Percentiles rank a stretch among this genome's conserved stretches.
Evolutionary conservation across 2,113 vertebrate genomes (phyloP).

Genomic region (Sebastes schlegelii): DNA sequence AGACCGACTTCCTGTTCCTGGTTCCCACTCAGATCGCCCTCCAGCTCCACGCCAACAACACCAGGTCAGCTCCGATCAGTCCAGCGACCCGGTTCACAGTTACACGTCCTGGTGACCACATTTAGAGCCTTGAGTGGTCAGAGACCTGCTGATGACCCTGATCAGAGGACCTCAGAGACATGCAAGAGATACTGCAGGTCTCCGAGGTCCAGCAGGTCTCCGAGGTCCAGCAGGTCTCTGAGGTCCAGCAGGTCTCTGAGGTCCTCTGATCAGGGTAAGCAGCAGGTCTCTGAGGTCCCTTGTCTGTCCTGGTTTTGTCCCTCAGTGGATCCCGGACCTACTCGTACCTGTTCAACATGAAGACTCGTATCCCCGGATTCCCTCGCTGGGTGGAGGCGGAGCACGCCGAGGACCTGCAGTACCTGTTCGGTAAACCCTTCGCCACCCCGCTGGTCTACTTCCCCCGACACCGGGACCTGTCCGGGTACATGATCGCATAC

Average conservation of each 20-base stretch:
- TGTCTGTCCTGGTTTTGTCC: background rate
- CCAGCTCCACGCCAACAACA: constrained; percentile 80
- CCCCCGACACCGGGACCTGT: constrained; percentile 84
- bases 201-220: no score
- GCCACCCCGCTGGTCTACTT: constrained; percentile 81
- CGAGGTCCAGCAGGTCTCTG: background rate
- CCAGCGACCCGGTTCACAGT: no score
- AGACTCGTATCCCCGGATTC: constrained; percentile 75
- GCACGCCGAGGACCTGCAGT: constrained; percentile 89
- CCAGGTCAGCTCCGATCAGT: constrained; percentile 78
- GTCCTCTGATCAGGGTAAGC: no score
- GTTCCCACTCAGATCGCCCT: constrained; percentile 84
- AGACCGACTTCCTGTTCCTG: constrained; percentile 89
- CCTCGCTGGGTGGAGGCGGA: constrained; percentile 75
- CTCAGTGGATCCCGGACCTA: constrained; percentile 67
- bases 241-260: no score
- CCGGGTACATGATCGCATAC: constrained; percentile 87
- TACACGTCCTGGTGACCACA: no score
- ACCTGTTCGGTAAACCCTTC: constrained; percentile 86
- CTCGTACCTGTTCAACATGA: constrained; percentile 79
- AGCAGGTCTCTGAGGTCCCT: no score
- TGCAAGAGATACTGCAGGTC: no score
- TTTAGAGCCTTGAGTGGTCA: no score
- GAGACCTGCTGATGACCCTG: no score
- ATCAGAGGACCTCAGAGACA: no score